Percentiles rank a stretch among this genome's conserved stretches.
These are phyloP conservation scores for Labroides dimidiatus DNA, from an alignment of 2,797 vertebrate genomes.

Conservation along the genomic window DNA sequence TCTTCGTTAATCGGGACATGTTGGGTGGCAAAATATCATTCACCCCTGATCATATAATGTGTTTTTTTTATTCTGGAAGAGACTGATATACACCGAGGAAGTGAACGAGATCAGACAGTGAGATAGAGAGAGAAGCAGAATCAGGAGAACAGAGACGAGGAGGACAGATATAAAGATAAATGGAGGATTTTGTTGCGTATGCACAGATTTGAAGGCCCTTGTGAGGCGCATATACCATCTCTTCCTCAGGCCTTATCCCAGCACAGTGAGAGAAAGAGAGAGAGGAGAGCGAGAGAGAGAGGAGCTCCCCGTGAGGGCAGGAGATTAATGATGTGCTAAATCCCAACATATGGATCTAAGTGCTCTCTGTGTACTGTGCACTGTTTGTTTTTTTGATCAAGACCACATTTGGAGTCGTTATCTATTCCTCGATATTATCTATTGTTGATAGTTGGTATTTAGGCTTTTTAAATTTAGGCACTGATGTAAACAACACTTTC, in stretches of 20 bases:
- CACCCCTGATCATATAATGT: neutral
- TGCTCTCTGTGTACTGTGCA: constrained; percentile 17
- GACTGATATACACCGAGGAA: constrained; percentile 12
- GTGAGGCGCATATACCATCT: constrained; percentile 28
- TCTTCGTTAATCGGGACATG: neutral
- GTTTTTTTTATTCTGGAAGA: constrained; percentile 20
- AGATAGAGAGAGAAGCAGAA: constrained; percentile 21
- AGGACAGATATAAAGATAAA: constrained; percentile 49
- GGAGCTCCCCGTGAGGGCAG: constrained; percentile 53
- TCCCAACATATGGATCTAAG: constrained; percentile 52
- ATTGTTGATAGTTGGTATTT: neutral
- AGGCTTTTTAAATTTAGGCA: neutral
- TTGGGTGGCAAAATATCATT: neutral
- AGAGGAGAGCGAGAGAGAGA: constrained; percentile 10
- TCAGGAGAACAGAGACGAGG: constrained; percentile 28
- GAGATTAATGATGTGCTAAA: constrained; percentile 72
- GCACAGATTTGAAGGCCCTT: constrained; percentile 55
- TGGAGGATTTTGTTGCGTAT: constrained; percentile 54
- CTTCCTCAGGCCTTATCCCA: constrained; percentile 33
- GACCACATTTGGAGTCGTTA: constrained; percentile 3
- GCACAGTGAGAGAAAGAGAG: neutral
- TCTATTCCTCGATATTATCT: constrained; percentile 2
- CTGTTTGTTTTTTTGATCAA: constrained; percentile 20
- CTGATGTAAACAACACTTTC: constrained; percentile 1
- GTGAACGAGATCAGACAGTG: constrained; percentile 7